phyloP scores from a whole-genome alignment of 2,888 invertebrate genomes.

The Microchrysa polita region DNA sequence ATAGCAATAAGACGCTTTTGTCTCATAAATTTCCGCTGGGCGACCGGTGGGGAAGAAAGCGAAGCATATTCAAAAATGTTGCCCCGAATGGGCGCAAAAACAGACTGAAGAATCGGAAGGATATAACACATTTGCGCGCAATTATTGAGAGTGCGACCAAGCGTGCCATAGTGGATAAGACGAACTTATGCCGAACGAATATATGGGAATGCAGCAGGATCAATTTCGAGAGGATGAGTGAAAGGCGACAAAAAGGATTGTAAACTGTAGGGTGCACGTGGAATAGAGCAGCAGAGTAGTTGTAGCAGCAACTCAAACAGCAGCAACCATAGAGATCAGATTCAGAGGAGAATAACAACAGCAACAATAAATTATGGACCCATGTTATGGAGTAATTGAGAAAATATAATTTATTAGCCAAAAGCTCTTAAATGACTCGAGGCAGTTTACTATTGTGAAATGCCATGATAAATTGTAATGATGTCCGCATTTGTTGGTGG shows the following conservation, averaged over 20 bases:
- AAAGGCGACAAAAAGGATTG: not conserved
- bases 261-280: slow-evolving; percentile 10
- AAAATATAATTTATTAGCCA: slow-evolving; percentile 43
- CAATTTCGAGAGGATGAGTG: not conserved
- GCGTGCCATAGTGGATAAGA: not conserved
- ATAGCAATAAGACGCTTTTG: slow-evolving; percentile 41
- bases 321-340: not conserved
- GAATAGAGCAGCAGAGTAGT: too few relatives aligned
- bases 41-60: too few relatives aligned
- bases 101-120: too few relatives aligned
- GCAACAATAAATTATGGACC: slow-evolving; percentile 28
- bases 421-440: slow-evolving; percentile 33
- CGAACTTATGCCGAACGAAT: too few relatives aligned
- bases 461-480: slow-evolving; percentile 37
- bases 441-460: slow-evolving; percentile 31
- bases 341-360: slow-evolving; percentile 5
- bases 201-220: too few relatives aligned
- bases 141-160: not conserved
- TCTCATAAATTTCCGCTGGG: slow-evolving; percentile 41
- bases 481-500: slow-evolving; percentile 26
- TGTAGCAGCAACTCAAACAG: too few relatives aligned
- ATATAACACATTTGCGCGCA: slow-evolving; percentile 16
- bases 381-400: slow-evolving; percentile 38
- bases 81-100: slow-evolving; percentile 1
- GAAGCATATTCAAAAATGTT: slow-evolving; percentile 14